phyloP scores from a whole-genome alignment of 2,797 vertebrate species.

The Glossophaga mutica region DNA sequence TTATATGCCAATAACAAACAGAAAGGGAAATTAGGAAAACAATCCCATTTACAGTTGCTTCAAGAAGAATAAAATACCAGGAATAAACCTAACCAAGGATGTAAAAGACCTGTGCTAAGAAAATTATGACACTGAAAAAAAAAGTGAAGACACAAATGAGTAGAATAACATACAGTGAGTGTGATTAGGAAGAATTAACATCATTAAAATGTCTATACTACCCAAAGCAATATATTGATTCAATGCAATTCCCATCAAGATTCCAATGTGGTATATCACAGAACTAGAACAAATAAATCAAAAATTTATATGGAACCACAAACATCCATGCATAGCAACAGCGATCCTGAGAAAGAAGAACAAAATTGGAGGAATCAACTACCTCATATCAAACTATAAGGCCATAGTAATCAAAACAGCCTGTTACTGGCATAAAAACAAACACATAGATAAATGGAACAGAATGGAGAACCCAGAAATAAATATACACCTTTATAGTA shows the following conservation, averaged over 20 bases:
- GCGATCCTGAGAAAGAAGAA: not conserved
- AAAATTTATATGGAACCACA: not conserved
- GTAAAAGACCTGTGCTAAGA: not conserved
- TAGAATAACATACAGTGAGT: not conserved
- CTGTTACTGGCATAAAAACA: not conserved
- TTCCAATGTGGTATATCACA: not conserved
- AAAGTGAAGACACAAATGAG: not conserved
- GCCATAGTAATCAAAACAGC: not conserved
- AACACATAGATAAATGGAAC: not conserved
- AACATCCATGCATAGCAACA: not conserved
- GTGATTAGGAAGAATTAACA: not conserved
- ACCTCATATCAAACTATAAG: not conserved
- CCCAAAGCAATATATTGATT: not conserved
- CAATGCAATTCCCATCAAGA: not conserved
- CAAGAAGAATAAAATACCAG: not conserved
- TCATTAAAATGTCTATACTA: not conserved
- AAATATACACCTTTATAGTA: not conserved
- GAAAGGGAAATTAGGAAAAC: not conserved
- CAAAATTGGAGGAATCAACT: not conserved
- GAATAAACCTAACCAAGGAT: not conserved
- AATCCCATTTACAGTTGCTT: not conserved
- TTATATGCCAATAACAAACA: not conserved
- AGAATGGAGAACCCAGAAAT: not conserved
- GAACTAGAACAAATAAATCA: not conserved
- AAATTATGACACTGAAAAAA: not conserved